Base-by-base conservation (phyloP, 2,113 vertebrate species). In the Hucho hucho region DNA sequence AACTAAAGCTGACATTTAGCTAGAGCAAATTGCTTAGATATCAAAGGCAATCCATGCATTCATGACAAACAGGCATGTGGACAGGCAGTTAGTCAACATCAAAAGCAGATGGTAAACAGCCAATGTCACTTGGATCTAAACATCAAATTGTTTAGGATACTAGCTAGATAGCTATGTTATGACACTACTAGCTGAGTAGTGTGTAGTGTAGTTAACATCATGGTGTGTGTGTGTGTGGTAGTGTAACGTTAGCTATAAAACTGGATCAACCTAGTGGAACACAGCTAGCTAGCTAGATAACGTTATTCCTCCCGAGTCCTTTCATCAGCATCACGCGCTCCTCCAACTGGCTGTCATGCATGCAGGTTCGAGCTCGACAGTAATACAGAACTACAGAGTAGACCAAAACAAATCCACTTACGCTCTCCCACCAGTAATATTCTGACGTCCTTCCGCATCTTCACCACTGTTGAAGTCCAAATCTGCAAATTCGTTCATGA, bases 371-470 rank as follows among this genome's bases (percentile, higher is more conserved):
- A 6, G 4, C 6, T n/a, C 9, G 58, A 89, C 59, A 46, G n/a
- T 22, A 3, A 25, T 3, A 37, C 29, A 18, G 6, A 29, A 63
- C 18, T 53, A 53, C 49, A 18, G 6, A n/a, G n/a, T 37, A n/a
- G 7, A n/a, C 46, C 6, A 43, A 7, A n/a, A 73, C 29, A 64
- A 22, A 46, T 61, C 59, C 16, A 94, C 96, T 97, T 91, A 98
- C 97, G 94, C 90, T 98, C 96, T 81, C 96, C 96, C 89, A 98
- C 95, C 46, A 98, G 89, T 75, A 98, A 90, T 82, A 98, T 98
- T 92, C 97, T 91, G 89, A 98, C 96, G 92, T 98, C 96, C 82
- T 98, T 98, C 92, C 96, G 95, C 97, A 98, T 98, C 86, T 81
- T 93, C 73, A 68, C 80, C 66, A n/a, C 72, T 59, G 76, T 82